These are phyloP conservation scores for Lycia hirtaria DNA, from an alignment of 2,888 invertebrate species.

Conservation along the genomic window DNA sequence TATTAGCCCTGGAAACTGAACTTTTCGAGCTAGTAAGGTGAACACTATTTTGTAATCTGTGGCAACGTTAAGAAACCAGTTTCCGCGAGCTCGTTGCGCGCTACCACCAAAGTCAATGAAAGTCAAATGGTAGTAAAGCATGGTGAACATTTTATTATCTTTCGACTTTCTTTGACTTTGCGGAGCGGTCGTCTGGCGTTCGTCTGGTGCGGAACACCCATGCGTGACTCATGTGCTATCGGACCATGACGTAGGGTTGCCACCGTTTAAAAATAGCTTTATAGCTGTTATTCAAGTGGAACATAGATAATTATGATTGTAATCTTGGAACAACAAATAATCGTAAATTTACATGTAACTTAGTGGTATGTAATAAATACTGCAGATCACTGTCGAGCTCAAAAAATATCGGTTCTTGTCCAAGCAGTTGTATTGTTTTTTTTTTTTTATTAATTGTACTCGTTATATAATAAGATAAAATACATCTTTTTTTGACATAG, in stretches of 20 bases:
- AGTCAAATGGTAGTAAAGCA: constrained; percentile 26
- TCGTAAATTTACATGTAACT: constrained; percentile 4
- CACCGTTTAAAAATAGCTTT: constrained; percentile 30
- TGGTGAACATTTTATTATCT: constrained; percentile 25
- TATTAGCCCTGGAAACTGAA: not conserved
- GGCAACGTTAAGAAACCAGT: constrained; percentile 5
- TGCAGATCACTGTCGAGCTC: too few species aligned
- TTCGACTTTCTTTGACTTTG: constrained; percentile 30
- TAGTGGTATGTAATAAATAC: too few species aligned
- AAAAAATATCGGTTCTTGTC: too few species aligned
- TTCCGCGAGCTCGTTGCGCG: constrained; percentile 8
- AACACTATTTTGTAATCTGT: not conserved
- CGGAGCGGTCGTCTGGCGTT: constrained; percentile 23
- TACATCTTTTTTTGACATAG: too few species aligned
- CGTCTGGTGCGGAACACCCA: constrained; percentile 42
- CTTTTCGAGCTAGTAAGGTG: constrained; percentile 2
- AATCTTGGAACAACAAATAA: constrained; percentile 8
- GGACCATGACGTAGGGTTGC: constrained; percentile 51
- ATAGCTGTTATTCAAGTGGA: constrained; percentile 17
- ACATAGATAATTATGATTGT: not conserved
- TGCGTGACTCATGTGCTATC: constrained; percentile 67
- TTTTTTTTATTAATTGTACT: too few species aligned
- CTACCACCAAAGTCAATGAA: constrained; percentile 23
- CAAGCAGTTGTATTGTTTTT: too few species aligned
- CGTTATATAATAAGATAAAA: too few species aligned